Evolutionary conservation across 2,113 vertebrate genomes (phyloP).

Genomic region (Phalacrocorax aristotelis): DNA sequence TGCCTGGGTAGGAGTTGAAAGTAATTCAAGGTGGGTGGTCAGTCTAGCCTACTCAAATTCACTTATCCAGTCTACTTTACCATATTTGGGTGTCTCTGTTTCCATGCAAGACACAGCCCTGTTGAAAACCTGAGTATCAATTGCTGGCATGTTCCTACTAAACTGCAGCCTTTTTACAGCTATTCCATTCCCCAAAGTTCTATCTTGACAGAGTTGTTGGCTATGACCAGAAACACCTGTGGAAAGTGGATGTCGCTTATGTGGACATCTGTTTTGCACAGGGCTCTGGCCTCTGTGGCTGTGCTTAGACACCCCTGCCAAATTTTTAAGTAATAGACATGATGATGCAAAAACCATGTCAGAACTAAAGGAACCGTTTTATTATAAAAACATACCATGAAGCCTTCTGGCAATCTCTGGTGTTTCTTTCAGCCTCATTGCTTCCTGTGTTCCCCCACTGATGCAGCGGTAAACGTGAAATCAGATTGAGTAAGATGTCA

Average conservation of each 20-base stretch:
- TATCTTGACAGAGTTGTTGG: constrained; percentile 55
- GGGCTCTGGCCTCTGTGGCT: constrained; percentile 9
- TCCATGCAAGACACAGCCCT: background rate
- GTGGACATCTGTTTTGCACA: constrained; percentile 69
- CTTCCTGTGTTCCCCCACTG: background rate
- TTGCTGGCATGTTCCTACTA: background rate
- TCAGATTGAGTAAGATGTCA: constrained; percentile 20
- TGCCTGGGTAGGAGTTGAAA: constrained; percentile 2
- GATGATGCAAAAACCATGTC: background rate
- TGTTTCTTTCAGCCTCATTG: background rate
- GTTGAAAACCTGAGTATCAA: background rate
- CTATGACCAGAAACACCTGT: constrained; percentile 71
- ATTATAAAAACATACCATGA: background rate
- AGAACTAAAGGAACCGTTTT: background rate
- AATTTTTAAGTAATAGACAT: background rate
- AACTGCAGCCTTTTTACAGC: background rate
- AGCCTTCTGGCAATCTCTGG: background rate
- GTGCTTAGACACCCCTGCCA: background rate
- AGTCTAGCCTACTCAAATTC: constrained; percentile 4
- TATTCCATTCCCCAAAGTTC: background rate
- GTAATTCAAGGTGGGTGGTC: constrained; percentile 58
- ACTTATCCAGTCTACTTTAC: background rate
- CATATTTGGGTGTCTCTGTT: background rate
- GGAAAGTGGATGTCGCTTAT: constrained; percentile 5
- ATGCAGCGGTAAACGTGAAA: background rate